A percentile compares a stretch with the other conserved stretches of the same genome.
Conservation (phyloP, 1,140 invertebrate genomes). For the Drosophila equinoxialis region DNA sequence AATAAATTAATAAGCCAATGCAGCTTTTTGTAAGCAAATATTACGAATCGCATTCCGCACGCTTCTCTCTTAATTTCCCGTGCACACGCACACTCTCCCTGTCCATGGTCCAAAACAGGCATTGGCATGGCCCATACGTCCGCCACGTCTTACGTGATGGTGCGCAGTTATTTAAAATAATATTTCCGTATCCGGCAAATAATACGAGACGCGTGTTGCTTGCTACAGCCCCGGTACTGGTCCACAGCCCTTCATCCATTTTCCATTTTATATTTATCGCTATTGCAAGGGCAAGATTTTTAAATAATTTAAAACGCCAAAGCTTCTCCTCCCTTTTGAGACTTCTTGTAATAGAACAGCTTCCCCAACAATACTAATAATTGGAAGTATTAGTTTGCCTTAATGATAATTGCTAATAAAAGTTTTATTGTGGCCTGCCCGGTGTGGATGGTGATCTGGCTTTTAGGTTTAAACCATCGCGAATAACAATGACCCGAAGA, state of each 20-base stretch:
- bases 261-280: not conserved
- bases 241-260: not conserved
- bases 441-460: too few species aligned
- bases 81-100: conserved; percentile 64
- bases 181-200: conserved; percentile 76
- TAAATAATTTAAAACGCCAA: conserved; percentile 1
- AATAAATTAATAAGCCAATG: conserved; percentile 56
- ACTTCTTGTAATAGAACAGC: not conserved
- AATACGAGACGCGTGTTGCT: conserved; percentile 69
- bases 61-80: conserved; percentile 77
- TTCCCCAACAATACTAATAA: too few species aligned
- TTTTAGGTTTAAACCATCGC: not conserved
- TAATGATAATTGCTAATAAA: not conserved
- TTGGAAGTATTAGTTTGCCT: too few species aligned
- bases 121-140: conserved; percentile 20
- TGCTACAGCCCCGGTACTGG: conserved; percentile 7
- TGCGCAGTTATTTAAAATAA: conserved; percentile 76
- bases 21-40: conserved; percentile 63
- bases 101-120: conserved; percentile 12
- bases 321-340: not conserved
- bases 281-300: not conserved
- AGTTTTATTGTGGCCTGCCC: too few species aligned
- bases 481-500: not conserved
- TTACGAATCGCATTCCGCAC: conserved; percentile 70
- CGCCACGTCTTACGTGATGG: conserved; percentile 33